Evolutionary conservation across 2,888 invertebrate genomes (phyloP).

Genomic region (Merodon equestris): DNA sequence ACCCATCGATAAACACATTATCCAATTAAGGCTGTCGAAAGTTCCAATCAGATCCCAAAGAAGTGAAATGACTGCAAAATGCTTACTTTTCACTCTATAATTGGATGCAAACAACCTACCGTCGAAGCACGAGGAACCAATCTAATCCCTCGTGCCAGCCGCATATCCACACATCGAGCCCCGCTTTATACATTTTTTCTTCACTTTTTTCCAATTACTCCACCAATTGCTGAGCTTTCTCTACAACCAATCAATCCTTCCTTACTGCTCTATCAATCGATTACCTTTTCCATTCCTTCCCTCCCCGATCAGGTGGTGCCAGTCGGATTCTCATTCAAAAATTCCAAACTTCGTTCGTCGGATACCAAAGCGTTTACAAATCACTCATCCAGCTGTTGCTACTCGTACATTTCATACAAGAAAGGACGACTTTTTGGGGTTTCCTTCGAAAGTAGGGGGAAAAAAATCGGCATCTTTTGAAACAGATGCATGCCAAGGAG

Average conservation of each 20-base stretch:
- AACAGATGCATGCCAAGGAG: conserved; percentile 32
- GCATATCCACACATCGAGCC: neutral
- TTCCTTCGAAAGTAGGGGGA: conserved; percentile 4
- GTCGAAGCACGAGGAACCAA: neutral
- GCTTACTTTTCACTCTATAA: conserved; percentile 25
- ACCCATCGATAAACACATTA: neutral
- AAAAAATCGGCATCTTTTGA: too few relatives aligned
- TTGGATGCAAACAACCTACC: conserved; percentile 22
- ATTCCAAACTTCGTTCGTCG: too few relatives aligned
- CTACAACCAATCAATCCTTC: conserved; percentile 55
- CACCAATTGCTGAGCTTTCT: conserved; percentile 1
- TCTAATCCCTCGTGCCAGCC: neutral
- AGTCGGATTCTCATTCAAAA: conserved; percentile 31
- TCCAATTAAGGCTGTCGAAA: conserved; percentile 15
- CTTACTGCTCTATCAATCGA: conserved; percentile 38
- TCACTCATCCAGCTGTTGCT: conserved; percentile 14
- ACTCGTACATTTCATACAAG: neutral
- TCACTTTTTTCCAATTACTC: conserved; percentile 21
- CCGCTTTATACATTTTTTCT: conserved; percentile 15
- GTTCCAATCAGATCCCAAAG: neutral
- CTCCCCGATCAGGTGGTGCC: conserved; percentile 6
- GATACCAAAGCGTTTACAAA: conserved; percentile 36
- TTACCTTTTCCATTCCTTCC: conserved; percentile 27
- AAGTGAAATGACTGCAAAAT: neutral
- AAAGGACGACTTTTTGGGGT: neutral